These are phyloP conservation scores for Dicycla oo DNA, from an alignment of 2,888 invertebrate genomes.

Conservation along the genomic window DNA sequence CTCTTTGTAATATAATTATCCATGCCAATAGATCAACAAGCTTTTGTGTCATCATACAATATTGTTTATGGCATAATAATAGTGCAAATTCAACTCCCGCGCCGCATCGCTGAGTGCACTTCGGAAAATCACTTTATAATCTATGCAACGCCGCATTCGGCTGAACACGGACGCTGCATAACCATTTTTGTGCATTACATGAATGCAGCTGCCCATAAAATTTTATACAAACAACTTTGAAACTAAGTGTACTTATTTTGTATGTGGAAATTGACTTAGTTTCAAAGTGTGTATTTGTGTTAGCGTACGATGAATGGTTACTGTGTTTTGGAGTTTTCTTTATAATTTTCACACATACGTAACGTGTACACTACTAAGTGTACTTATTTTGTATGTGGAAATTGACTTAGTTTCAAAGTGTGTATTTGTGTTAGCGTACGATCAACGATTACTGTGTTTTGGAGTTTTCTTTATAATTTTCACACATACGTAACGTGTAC, in stretches of 20 bases:
- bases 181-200: conserved; percentile 74
- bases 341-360: conserved; percentile 5
- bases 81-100: conserved; percentile 66
- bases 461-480: conserved; percentile 16
- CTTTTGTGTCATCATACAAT: conserved; percentile 64
- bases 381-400: conserved; percentile 55
- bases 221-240: conserved; percentile 63
- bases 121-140: conserved; percentile 83
- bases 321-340: conserved; percentile 19
- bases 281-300: conserved; percentile 42
- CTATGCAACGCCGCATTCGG: conserved; percentile 73
- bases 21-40: conserved; percentile 56
- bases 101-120: conserved; percentile 76
- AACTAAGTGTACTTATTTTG: conserved; percentile 58
- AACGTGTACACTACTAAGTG: conserved; percentile 28
- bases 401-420: conserved; percentile 54
- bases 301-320: conserved; percentile 40
- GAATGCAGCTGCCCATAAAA: conserved; percentile 69
- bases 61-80: conserved; percentile 74
- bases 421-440: conserved; percentile 30
- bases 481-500: neutral
- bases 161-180: conserved; percentile 64
- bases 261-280: conserved; percentile 53
- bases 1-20: conserved; percentile 47
- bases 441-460: conserved; percentile 39